Percentiles rank a stretch among this genome's conserved stretches.
These are phyloP conservation scores for Cyprinodon tularosa DNA, from an alignment of 2,113 vertebrate genomes.

Conservation along the genomic window DNA sequence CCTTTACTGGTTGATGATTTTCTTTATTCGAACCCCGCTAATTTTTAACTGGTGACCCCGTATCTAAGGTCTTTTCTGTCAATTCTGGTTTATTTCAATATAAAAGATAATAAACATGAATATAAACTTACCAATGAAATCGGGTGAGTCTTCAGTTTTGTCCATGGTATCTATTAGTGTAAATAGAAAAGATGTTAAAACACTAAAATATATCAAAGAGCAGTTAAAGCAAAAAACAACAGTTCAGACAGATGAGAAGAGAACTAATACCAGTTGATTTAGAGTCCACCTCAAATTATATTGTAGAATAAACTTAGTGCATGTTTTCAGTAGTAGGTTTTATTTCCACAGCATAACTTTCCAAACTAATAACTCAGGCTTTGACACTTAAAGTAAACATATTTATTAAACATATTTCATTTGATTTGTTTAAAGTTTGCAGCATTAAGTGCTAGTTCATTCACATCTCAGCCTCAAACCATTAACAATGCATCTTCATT, in stretches of 20 bases:
- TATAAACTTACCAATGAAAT: constrained; percentile 88
- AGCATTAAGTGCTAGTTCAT: constrained; percentile 9
- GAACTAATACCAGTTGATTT: constrained; percentile 23
- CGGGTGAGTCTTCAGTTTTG: constrained; percentile 97
- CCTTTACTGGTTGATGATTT: too few relatives aligned
- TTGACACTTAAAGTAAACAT: constrained; percentile 21
- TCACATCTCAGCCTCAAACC: not conserved
- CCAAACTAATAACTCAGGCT: constrained; percentile 13
- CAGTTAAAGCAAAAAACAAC: not conserved
- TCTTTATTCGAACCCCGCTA: too few relatives aligned
- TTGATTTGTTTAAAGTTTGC: not conserved
- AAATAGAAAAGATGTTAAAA: constrained; percentile 5
- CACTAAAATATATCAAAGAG: too few relatives aligned
- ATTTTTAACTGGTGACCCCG: too few relatives aligned
- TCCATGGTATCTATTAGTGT: constrained; percentile 93
- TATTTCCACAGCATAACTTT: not conserved
- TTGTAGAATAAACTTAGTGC: constrained; percentile 16
- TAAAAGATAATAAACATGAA: not conserved
- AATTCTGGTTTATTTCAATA: not conserved
- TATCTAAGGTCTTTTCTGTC: not conserved
- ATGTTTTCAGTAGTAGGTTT: not conserved
- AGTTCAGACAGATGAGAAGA: not conserved
- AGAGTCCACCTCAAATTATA: constrained; percentile 30
- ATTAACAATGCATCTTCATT: not conserved
- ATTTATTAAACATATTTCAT: constrained; percentile 31